Evolutionary conservation across 2,113 vertebrate species (phyloP).

Genomic region (Vireo altiloquus): DNA sequence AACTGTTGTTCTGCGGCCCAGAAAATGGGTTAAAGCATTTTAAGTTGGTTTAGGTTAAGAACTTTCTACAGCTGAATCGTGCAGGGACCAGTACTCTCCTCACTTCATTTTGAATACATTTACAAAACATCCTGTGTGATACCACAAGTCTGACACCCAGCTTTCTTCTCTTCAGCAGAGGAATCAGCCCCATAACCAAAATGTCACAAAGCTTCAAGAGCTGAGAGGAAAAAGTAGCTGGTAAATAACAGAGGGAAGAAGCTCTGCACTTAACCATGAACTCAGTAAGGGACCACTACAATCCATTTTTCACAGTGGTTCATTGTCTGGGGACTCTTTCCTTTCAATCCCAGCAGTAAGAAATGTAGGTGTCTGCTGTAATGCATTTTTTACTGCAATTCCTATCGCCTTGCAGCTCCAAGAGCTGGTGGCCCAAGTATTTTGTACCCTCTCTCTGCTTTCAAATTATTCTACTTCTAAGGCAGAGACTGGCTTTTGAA

Average conservation of each 20-base stretch:
- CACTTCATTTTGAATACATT: fast-evolving
- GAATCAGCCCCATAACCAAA: background rate
- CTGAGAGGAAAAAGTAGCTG: background rate
- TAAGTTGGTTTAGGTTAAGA: background rate
- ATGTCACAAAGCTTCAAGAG: background rate
- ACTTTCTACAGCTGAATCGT: background rate
- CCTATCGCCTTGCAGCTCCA: background rate
- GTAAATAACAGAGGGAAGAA: background rate
- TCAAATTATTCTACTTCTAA: background rate
- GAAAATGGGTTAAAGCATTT: background rate
- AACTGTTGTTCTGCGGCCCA: background rate
- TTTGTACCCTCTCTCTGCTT: background rate
- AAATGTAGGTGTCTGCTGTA: background rate
- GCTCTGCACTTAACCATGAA: background rate
- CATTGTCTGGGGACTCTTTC: background rate
- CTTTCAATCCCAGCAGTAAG: background rate
- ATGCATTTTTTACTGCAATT: background rate
- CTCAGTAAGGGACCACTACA: background rate
- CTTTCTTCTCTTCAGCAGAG: background rate
- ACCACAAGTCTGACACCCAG: background rate
- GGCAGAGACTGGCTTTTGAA: background rate
- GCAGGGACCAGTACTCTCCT: background rate
- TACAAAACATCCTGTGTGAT: background rate
- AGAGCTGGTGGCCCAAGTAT: background rate
- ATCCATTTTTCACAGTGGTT: background rate